Evolutionary conservation across 2,113 vertebrate genomes (phyloP), one percentile per base, ranked within the genome.

Genomic region (Mormoops blainvillei): DNA sequence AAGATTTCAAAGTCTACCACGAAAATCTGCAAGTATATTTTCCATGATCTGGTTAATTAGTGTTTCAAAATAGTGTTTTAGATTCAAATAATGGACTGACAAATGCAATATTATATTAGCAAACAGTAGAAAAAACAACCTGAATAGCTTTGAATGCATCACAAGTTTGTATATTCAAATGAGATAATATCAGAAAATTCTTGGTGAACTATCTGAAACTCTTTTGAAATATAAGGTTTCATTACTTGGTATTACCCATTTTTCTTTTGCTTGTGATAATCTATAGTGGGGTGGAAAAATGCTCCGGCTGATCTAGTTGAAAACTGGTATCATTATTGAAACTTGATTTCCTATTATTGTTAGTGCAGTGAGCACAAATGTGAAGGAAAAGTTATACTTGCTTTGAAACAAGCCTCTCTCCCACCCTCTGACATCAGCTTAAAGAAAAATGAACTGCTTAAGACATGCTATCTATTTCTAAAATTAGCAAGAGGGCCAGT

Each of bases 401-500:
- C 94, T 94, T 96, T 97, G 95, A 97, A 97, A 97, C 22, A 95
- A 70, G 92, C 89, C 94, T 95, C 80, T 92, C 11, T 88, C n/a
- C 26, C 24, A n/a, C 19, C 28, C 31, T 41, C 19, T 86, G 33
- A 89, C 87, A 97, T 96, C 84, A 24, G 87, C 85, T 97, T 97
- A 88, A 98, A 96, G 73, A 97, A 97, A 96, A 97, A 97, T 96
- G 93, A 98, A 97, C 98, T 97, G 88, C 61, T 97, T 85, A 96
- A 97, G 96, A 95, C 96, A 97, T 52, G 31, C 77, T 98, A 97
- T 98, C 96, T 98, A 97, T 97, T 98, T 97, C 91, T 97, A 89
- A 97, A 98, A 98, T 98, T 97, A 98, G 80, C 3, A 91, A 97
- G 92, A 98, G 94, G 86, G 89, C n/a, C 56, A 92, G 33, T 96